Conservation (phyloP, 1,140 invertebrate species). For the Diachasmimorpha longicaudata region DNA sequence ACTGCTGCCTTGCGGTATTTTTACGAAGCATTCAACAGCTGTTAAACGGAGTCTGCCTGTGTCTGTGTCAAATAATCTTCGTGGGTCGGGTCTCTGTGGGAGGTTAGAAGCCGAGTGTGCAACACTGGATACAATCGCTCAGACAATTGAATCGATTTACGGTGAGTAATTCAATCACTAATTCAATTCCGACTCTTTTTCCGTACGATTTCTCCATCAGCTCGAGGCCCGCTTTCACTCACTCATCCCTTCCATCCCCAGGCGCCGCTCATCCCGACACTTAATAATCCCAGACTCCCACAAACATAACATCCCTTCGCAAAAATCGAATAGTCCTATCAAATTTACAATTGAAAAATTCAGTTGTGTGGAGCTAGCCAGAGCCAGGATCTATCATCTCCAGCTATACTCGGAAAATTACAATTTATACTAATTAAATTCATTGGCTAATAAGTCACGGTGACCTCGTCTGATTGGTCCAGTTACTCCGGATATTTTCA, state of each 20-base stretch:
- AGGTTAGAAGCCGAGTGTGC: conserved; percentile 24
- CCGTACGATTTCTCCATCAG: not conserved
- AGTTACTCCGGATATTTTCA: not conserved
- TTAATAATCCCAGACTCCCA: too few species aligned
- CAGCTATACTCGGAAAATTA: not conserved
- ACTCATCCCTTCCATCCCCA: not conserved
- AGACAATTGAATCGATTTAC: conserved; percentile 5
- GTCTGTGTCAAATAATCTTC: conserved; percentile 44
- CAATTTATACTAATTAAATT: not conserved
- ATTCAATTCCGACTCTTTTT: not conserved
- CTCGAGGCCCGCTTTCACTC: not conserved
- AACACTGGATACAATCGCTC: not conserved
- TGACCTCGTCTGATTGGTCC: not conserved
- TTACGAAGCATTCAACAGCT: conserved; percentile 43
- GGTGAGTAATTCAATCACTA: conserved; percentile 13
- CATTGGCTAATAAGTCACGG: not conserved
- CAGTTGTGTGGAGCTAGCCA: too few species aligned
- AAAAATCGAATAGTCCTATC: too few species aligned
- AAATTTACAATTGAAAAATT: too few species aligned
- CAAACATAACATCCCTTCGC: too few species aligned
- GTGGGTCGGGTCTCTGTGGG: conserved; percentile 20
- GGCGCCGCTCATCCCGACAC: too few species aligned
- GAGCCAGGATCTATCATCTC: too few species aligned
- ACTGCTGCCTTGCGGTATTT: conserved; percentile 34
- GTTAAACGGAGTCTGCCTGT: conserved; percentile 34